A percentile compares a stretch with the other conserved stretches of the same genome.
Evolutionary conservation across 2,888 invertebrate species (phyloP).

Genomic region (Linnaemya tessellans): DNA sequence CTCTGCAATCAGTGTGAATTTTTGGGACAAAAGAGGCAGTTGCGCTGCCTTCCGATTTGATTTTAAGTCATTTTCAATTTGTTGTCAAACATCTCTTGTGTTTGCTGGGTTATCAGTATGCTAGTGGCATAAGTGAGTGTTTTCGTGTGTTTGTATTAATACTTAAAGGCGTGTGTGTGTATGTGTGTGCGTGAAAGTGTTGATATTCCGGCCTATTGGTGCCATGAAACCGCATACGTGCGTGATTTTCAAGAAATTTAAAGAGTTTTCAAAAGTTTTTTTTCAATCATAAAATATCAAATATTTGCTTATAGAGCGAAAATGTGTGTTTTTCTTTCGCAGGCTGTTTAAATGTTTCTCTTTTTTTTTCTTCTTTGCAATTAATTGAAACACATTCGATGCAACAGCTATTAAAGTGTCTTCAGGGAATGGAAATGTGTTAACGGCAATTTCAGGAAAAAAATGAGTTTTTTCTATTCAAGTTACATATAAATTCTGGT

Average conservation of each 20-base stretch:
- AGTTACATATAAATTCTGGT: conserved; percentile 13
- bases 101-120: background rate
- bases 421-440: conserved; percentile 1
- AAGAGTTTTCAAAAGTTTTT: background rate
- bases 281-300: background rate
- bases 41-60: too few relatives aligned
- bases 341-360: background rate
- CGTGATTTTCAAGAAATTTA: conserved; percentile 17
- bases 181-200: background rate
- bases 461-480: background rate
- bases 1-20: too few relatives aligned
- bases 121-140: background rate
- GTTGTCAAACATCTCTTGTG: too few relatives aligned
- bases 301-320: conserved; percentile 1
- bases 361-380: background rate
- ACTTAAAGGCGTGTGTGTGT: background rate
- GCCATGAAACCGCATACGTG: conserved; percentile 20
- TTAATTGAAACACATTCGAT: conserved; percentile 30
- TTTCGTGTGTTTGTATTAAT: background rate
- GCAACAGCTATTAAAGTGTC: conserved; percentile 4
- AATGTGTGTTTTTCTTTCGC: background rate
- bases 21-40: too few relatives aligned
- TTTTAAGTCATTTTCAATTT: too few relatives aligned
- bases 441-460: conserved; percentile 10
- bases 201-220: background rate